A percentile compares a stretch with the other conserved stretches of the same genome.
Evolutionary conservation across 1,140 invertebrate genomes (phyloP).

Genomic region (Centruroides sculpturatus): DNA sequence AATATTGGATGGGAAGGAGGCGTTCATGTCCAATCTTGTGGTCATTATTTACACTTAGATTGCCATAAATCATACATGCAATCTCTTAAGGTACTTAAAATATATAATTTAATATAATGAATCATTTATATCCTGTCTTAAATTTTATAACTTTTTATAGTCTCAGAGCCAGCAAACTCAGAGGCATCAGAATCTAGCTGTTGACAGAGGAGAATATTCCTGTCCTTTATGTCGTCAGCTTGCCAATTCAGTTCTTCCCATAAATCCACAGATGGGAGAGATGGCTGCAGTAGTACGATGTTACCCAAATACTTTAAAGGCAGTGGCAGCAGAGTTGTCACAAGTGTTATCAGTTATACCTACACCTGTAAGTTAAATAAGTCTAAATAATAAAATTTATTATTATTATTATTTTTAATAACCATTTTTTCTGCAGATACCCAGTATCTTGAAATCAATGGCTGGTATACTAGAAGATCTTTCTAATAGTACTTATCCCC

Average conservation of each 20-base stretch:
- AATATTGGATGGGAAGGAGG: constrained; percentile 86
- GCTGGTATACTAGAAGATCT: constrained; percentile 82
- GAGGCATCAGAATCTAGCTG: constrained; percentile 20
- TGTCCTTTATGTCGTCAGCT: constrained; percentile 88
- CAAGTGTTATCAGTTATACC: constrained; percentile 1
- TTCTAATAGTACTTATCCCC: constrained; percentile 56
- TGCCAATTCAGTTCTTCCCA: constrained; percentile 78
- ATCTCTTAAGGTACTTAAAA: constrained; percentile 44
- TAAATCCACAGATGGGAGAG: constrained; percentile 61
- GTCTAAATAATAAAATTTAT: neutral
- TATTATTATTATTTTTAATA: neutral
- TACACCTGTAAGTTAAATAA: neutral
- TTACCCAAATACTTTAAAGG: constrained; percentile 32
- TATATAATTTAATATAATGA: neutral
- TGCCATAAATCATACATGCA: constrained; percentile 78
- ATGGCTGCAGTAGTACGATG: constrained; percentile 40
- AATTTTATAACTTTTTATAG: constrained; percentile 17
- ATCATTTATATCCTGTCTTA: neutral
- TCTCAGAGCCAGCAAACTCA: constrained; percentile 16
- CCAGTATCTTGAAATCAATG: constrained; percentile 24
- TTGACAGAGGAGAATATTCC: constrained; percentile 65
- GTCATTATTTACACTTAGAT: constrained; percentile 85
- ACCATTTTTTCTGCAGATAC: constrained; percentile 31
- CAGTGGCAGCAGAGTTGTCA: constrained; percentile 15
- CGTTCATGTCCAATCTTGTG: constrained; percentile 88